These are phyloP conservation scores for Riparia riparia DNA, from an alignment of 2,113 vertebrate genomes.

Conservation along the genomic window DNA sequence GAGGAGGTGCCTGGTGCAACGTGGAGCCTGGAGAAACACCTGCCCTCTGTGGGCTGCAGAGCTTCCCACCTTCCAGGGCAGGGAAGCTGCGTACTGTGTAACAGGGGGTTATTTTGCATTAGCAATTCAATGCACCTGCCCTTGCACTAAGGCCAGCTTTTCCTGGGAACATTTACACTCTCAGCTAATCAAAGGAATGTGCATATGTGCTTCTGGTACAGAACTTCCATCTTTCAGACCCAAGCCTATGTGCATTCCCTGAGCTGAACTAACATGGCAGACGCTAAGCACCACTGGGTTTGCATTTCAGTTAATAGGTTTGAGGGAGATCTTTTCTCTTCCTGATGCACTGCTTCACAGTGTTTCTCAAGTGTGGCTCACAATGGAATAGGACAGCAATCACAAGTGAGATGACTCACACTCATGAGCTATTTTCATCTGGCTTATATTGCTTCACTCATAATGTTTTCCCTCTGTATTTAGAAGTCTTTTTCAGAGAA, in stretches of 20 bases:
- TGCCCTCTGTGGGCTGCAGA: not conserved
- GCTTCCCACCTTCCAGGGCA: not conserved
- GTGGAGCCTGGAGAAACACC: not conserved
- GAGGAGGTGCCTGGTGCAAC: fast-evolving
- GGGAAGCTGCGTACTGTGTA: not conserved
- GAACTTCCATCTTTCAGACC: not conserved
- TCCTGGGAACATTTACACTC: not conserved
- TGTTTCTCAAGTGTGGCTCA: not conserved
- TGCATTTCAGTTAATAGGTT: not conserved
- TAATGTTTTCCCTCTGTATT: conserved; percentile 9
- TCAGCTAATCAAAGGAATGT: not conserved
- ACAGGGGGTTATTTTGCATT: not conserved
- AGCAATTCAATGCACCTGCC: not conserved
- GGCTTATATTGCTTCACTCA: not conserved
- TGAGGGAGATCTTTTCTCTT: not conserved
- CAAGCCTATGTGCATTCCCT: not conserved
- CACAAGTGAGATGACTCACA: conserved; percentile 55
- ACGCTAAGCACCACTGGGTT: not conserved
- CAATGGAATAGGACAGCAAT: not conserved
- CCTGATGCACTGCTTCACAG: not conserved
- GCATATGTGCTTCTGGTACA: not conserved
- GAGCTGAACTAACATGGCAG: not conserved
- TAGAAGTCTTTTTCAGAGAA: conserved; percentile 9
- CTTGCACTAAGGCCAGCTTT: not conserved
- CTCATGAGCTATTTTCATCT: conserved; percentile 44